Conservation (phyloP, 2,797 vertebrate genomes). For the Anguilla obscura region DNA sequence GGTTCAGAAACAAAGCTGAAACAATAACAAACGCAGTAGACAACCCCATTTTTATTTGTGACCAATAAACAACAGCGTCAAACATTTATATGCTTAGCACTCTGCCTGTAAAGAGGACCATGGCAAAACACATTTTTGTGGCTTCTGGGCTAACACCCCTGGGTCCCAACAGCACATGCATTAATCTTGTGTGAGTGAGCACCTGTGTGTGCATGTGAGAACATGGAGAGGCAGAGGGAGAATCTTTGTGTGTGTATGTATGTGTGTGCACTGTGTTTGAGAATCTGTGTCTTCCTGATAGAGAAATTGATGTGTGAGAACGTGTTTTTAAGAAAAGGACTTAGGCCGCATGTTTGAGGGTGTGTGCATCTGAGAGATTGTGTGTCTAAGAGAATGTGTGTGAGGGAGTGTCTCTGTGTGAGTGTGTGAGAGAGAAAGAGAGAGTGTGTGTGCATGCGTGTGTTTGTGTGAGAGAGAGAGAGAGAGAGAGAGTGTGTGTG, state of each 20-base stretch:
- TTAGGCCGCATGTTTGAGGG: no score
- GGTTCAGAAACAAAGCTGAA: not conserved
- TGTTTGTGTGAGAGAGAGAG: not conserved
- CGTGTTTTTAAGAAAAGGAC: not conserved
- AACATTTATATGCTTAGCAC: not conserved
- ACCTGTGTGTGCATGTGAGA: not conserved
- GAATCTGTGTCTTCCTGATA: not conserved
- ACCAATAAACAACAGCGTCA: constrained; percentile 3
- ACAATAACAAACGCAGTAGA: not conserved
- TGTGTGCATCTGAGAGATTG: not conserved
- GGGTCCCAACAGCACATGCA: not conserved
- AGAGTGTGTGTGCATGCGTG: not conserved
- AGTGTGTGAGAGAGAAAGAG: not conserved
- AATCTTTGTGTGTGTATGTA: not conserved
- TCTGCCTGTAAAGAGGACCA: not conserved
- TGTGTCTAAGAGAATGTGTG: not conserved
- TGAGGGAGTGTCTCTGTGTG: not conserved
- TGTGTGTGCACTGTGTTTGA: not conserved
- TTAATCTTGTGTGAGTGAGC: not conserved
- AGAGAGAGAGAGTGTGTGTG: not conserved
- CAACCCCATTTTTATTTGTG: not conserved
- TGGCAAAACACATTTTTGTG: constrained; percentile 3
- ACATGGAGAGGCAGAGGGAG: not conserved
- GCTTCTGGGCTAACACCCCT: not conserved
- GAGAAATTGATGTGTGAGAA: not conserved